These are phyloP conservation scores for Colletes latitarsis DNA, from an alignment of 1,140 invertebrate species.

Conservation along the genomic window DNA sequence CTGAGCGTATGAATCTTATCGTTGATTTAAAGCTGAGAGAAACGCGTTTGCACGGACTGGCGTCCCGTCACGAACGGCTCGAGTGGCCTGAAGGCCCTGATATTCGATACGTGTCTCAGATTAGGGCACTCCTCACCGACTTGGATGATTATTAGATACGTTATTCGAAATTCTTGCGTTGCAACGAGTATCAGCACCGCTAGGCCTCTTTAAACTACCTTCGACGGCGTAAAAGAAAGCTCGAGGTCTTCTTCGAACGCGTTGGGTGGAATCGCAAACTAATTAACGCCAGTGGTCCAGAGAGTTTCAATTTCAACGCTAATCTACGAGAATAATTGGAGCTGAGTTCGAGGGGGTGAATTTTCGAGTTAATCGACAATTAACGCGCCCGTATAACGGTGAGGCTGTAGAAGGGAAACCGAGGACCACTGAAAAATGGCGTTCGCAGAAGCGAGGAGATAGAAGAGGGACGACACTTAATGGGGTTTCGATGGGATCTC, in stretches of 20 bases:
- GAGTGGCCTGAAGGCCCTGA: too few species aligned
- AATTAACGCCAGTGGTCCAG: neutral
- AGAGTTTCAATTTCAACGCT: constrained; percentile 10
- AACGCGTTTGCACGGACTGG: constrained; percentile 19
- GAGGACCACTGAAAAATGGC: constrained; percentile 30
- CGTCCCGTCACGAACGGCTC: neutral
- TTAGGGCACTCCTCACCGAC: too few species aligned
- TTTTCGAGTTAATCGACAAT: constrained; percentile 25
- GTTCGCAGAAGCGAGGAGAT: neutral
- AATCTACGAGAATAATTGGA: neutral
- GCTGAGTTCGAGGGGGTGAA: neutral
- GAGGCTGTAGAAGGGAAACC: neutral
- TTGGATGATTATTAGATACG: too few species aligned
- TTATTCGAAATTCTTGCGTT: too few species aligned
- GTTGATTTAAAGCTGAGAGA: constrained; percentile 30
- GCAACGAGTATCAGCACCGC: too few species aligned
- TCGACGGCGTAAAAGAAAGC: neutral
- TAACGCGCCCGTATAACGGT: neutral
- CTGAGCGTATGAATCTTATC: constrained; percentile 35
- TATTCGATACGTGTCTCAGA: too few species aligned
- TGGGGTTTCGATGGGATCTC: constrained; percentile 65
- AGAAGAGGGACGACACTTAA: constrained; percentile 54
- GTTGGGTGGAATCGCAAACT: too few species aligned
- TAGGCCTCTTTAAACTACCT: too few species aligned
- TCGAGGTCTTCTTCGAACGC: neutral